Conservation (phyloP, 1,140 invertebrate genomes). For the Macrotrachela quadricornifera region DNA sequence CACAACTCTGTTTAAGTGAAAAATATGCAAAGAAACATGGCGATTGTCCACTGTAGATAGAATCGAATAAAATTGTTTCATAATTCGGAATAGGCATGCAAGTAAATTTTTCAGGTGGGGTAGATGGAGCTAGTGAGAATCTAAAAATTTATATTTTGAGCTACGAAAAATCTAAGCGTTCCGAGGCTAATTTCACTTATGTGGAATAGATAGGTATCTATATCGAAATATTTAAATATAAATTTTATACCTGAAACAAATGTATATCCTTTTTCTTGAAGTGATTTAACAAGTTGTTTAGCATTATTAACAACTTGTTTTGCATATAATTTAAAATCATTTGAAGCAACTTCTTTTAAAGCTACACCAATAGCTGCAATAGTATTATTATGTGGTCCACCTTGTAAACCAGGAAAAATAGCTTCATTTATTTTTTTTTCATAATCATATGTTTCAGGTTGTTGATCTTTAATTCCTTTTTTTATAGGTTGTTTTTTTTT, state of each 20-base stretch:
- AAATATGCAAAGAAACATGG: too few relatives aligned
- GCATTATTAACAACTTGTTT: constrained; percentile 47
- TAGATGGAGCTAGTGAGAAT: too few relatives aligned
- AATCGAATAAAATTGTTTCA: too few relatives aligned
- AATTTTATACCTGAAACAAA: constrained; percentile 36
- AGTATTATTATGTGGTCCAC: constrained; percentile 67
- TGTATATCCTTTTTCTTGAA: constrained; percentile 28
- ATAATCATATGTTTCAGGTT: constrained; percentile 36
- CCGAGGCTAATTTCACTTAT: too few relatives aligned
- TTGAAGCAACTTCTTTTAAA: constrained; percentile 55
- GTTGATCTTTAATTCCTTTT: background rate
- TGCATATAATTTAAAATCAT: constrained; percentile 66
- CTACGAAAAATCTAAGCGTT: too few relatives aligned
- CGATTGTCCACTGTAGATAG: too few relatives aligned
- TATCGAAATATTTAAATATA: too few relatives aligned
- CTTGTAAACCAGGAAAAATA: constrained; percentile 75
- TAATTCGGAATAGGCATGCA: too few relatives aligned
- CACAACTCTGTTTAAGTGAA: too few relatives aligned
- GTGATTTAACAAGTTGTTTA: constrained; percentile 26
- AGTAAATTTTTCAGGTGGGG: too few relatives aligned
- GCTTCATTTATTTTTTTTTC: constrained; percentile 69
- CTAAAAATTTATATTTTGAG: too few relatives aligned
- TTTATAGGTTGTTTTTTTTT: background rate
- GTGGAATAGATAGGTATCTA: too few relatives aligned
- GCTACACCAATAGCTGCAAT: constrained; percentile 55